Conservation (phyloP, 2,113 vertebrate genomes). For the Columba livia region DNA sequence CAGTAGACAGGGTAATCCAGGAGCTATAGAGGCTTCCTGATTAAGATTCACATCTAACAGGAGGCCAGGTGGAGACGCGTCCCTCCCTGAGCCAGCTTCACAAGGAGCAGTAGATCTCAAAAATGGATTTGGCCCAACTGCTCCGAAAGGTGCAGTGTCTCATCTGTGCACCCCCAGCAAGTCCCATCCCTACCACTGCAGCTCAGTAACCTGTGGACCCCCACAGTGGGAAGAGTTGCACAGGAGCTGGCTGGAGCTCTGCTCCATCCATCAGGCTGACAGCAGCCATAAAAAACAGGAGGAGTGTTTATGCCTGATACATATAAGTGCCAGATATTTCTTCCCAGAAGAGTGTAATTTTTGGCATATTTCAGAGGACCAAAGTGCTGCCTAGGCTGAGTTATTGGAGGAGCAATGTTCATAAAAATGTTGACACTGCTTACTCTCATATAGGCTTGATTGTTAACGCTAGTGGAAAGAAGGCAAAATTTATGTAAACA, state of each 20-base stretch:
- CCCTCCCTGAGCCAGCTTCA: neutral
- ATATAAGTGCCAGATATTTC: neutral
- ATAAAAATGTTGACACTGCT: neutral
- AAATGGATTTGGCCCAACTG: neutral
- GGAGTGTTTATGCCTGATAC: neutral
- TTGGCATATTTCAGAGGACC: neutral
- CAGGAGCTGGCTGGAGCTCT: neutral
- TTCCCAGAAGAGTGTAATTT: neutral
- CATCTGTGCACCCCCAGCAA: neutral
- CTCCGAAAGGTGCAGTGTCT: neutral
- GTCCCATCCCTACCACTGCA: fast-evolving
- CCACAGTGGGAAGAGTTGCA: neutral
- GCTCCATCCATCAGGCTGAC: neutral
- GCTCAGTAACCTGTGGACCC: neutral
- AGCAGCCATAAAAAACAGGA: neutral
- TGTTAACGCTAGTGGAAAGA: neutral
- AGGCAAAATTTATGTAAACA: constrained; percentile 26
- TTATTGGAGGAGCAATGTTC: neutral
- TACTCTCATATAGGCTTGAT: neutral
- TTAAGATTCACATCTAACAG: neutral
- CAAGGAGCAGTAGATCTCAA: neutral
- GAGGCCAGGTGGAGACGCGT: neutral
- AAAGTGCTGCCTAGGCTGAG: neutral
- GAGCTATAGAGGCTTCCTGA: neutral
- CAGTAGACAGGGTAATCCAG: neutral